Conservation (phyloP, 2,113 vertebrate species). For the Agelaius tricolor region DNA sequence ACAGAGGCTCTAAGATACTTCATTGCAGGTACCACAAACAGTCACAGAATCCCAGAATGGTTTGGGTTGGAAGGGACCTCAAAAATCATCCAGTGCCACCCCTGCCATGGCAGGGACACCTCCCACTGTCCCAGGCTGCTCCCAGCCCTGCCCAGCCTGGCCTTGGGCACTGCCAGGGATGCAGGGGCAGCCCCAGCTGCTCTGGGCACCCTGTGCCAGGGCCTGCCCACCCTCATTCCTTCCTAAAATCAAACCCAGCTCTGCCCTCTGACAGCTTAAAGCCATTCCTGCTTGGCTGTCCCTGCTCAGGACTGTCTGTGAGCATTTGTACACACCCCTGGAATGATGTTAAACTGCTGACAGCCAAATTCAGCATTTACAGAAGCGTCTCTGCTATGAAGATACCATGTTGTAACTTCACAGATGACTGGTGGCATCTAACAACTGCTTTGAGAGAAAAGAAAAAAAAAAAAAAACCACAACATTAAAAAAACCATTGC, state of each 20-base stretch:
- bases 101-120: not conserved
- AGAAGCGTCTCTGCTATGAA: not conserved
- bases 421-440: not conserved
- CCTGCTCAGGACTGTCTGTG: not conserved
- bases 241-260: not conserved
- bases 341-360: not conserved
- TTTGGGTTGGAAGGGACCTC: not conserved
- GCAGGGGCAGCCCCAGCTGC: not conserved
- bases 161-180: not conserved
- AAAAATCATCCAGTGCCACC: fast-evolving
- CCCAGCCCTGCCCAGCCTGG: fast-evolving
- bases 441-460: not conserved
- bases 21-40: not conserved
- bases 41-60: not conserved
- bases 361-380: not conserved
- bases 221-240: not conserved
- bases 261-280: no score
- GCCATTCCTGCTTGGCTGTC: not conserved
- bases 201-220: not conserved
- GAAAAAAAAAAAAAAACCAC: not conserved
- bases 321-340: not conserved
- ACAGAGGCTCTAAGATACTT: not conserved
- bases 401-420: not conserved
- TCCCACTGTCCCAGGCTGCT: fast-evolving
- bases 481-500: not conserved